Conservation (phyloP, 2,113 vertebrate genomes). For the Sciurus niger region DNA sequence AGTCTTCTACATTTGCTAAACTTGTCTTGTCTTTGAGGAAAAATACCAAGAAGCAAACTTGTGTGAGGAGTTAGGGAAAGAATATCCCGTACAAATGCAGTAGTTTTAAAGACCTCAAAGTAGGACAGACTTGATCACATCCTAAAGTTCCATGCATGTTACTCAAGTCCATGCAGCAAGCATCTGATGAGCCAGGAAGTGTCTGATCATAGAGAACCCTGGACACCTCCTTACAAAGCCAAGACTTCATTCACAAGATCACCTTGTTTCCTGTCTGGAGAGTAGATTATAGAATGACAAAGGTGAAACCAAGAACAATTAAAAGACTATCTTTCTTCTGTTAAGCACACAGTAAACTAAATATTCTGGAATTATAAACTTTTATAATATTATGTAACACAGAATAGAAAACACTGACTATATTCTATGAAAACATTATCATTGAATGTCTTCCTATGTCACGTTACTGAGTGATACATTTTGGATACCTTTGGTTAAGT, state of each 20-base stretch:
- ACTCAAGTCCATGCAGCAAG: not conserved
- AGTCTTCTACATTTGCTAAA: not conserved
- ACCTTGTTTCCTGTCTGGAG: not conserved
- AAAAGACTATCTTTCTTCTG: not conserved
- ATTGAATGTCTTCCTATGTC: not conserved
- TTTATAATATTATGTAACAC: not conserved
- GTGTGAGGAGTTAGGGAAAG: not conserved
- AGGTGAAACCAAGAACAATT: not conserved
- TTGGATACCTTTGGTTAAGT: not conserved
- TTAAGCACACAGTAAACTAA: not conserved
- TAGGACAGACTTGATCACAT: not conserved
- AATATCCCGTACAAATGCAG: not conserved
- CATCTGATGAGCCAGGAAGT: fast-evolving
- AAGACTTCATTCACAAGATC: not conserved
- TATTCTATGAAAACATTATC: not conserved
- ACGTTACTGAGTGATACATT: not conserved
- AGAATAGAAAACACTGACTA: not conserved
- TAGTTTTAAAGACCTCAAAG: not conserved
- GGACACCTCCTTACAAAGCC: fast-evolving
- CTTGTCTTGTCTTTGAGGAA: not conserved
- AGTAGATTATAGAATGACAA: not conserved
- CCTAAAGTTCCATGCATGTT: not conserved
- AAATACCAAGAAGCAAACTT: not conserved
- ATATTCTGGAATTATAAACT: not conserved
- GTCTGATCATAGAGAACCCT: fast-evolving